Percentiles rank a stretch among this genome's conserved stretches.
Evolutionary conservation across 2,797 vertebrate genomes (phyloP).

Genomic region (Enteromius treurensis): DNA sequence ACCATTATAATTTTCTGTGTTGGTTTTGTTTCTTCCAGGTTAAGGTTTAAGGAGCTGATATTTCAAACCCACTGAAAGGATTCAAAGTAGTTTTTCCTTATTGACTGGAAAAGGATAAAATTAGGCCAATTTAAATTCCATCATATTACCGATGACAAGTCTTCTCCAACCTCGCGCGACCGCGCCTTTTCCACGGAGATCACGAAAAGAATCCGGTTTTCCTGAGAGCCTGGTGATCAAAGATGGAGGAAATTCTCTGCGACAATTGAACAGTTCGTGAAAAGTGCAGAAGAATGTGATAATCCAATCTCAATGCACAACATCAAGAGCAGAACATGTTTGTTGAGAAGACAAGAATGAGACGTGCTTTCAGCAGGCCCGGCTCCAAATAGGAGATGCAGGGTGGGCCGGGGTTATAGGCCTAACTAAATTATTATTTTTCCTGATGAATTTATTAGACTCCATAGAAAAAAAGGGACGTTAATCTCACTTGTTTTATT

Average conservation of each 20-base stretch:
- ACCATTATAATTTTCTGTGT: too few species aligned
- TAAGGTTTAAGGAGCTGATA: neutral
- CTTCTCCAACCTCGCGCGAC: conserved; percentile 49
- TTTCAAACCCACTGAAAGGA: conserved; percentile 6
- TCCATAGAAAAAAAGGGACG: too few species aligned
- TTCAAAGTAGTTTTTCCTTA: neutral
- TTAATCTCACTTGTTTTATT: too few species aligned
- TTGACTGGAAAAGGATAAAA: conserved; percentile 29
- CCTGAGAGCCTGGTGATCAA: conserved; percentile 73
- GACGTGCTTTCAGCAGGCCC: too few species aligned
- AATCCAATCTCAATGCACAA: conserved; percentile 73
- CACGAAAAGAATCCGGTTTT: conserved; percentile 72
- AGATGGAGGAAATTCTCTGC: conserved; percentile 71
- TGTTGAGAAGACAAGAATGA: neutral
- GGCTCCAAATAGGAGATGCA: too few species aligned
- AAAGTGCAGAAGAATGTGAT: conserved; percentile 72
- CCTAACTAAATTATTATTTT: too few species aligned
- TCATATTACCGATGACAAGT: conserved; percentile 55
- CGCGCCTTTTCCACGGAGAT: conserved; percentile 68
- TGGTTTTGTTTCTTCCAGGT: too few species aligned
- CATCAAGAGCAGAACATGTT: conserved; percentile 57
- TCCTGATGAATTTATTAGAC: too few species aligned
- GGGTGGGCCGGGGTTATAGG: too few species aligned
- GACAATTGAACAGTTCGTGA: conserved; percentile 72
- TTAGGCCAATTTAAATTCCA: conserved; percentile 36